Evolutionary conservation across 2,888 invertebrate species (phyloP), one percentile per base, ranked within the genome.

Genomic region (Masnerella sp.): DNA sequence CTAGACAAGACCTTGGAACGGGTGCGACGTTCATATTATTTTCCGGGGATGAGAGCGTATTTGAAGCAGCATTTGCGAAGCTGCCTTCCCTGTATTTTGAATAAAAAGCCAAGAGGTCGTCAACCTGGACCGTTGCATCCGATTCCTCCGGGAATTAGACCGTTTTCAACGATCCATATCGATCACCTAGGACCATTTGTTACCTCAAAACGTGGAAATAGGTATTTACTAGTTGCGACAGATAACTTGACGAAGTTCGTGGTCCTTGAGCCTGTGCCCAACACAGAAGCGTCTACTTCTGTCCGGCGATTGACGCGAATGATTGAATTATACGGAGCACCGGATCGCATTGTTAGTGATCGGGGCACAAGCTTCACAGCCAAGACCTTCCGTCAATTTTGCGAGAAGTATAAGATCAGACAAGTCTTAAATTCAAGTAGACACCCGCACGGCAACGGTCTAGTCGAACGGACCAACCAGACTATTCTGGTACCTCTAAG

Each of bases 341-440:
- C 77, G 0, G 14, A 38, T 17, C 51, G 65, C 30, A 22, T 77
- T 0, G 51, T 75, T 5, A 58, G 67, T 8, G 75, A 75, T 17
- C 62, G 73, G 18, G 75, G 77, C 0, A 73, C 77, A 0, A 45
- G 52, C 28, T 77, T 73, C 28, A 75, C 75, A 1, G 64, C 73
- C 12, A 28, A 14, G 5, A 14, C 12, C 22, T 45, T 45, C 8
- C 45, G 45, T 9, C 40, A 40, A 11, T 40, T 40, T 15, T 40
- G 40, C 18, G 9, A 20, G n/a, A 40, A 18, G 11, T 40, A 5
- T 20, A 3, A 7, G 5, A 40, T 40, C 9, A 40, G 4, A 20
- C 40, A 40, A 3, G 34, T 34, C 3, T 14, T 34, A 9, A 34
- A 34, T 34, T 34, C 34, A 14, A 8, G 7, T 12, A 11, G 34